Evolutionary conservation across 2,797 vertebrate species (phyloP), one percentile per base, ranked within the genome.

Genomic region (Hapalemur alaotrensis): DNA sequence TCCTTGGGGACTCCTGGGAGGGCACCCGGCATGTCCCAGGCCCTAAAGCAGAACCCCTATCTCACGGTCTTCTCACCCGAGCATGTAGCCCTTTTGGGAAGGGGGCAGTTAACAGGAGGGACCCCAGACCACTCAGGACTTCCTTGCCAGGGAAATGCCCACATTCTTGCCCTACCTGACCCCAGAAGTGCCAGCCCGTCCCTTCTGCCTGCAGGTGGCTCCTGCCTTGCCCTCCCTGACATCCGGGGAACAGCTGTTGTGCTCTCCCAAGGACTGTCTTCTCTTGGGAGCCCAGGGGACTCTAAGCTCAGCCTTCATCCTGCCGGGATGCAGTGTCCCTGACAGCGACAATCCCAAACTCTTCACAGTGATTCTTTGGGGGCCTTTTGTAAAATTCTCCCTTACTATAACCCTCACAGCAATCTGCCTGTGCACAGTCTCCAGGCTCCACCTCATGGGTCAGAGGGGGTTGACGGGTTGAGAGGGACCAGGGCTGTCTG

Each of bases 61-160:
- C 14, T 4, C 4, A 4, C 67, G 63, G n/a, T 10, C 78, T 57
- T 72, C 12, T 82, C 7, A 46, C 15, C 4, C 10, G 38, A 67
- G 81, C 54, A 48, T 0, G 13, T 0, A 78, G 32, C 5, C 8
- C 13, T 46, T 20, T 72, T 65, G n/a, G 17, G 87, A 61, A 72
- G 14, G 0, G 3, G 32, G 0, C 20, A 6, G 23, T 17, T 32
- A 41, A 38, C 1, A 8, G 5, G 43, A 43, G 48, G 69, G 20
- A 38, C 12, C 43, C 9, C 15, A 79, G 57, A 43, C 8, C 22
- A 4, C 12, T 41, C 4, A 38, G 65, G 25, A 15, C 9, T 9
- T 22, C 4, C 0, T 28, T 82, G 12, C 41, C 22, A 30, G n/a
- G 25, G 50, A 72, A 57, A 59, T 11, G 6, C 17, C 22, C 14